A percentile compares a stretch with the other conserved stretches of the same genome.
phyloP scores from a whole-genome alignment of 2,797 vertebrate species.

The Manis javanica region DNA sequence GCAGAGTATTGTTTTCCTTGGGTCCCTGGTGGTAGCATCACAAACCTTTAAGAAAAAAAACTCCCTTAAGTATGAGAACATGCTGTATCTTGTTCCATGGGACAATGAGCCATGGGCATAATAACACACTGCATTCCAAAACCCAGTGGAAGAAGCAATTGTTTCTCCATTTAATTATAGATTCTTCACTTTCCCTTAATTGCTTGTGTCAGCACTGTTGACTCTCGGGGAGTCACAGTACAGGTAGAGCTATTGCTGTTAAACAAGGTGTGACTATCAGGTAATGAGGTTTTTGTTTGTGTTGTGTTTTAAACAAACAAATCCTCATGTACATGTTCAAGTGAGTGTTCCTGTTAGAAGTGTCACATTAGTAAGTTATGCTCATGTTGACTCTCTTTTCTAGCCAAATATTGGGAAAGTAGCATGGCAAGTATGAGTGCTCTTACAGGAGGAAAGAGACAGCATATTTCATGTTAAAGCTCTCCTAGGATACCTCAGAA shows the following conservation, averaged over 20 bases:
- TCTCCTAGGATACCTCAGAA: background rate
- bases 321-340: background rate
- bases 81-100: slow-evolving; percentile 68
- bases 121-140: slow-evolving; percentile 66
- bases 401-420: slow-evolving; percentile 46
- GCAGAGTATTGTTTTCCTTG: background rate
- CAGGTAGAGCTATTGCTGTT: slow-evolving; percentile 26
- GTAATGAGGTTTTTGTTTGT: slow-evolving; percentile 57
- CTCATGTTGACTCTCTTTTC: background rate
- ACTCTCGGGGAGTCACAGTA: background rate
- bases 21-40: background rate
- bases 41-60: slow-evolving; percentile 61
- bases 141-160: slow-evolving; percentile 72
- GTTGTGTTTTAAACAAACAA: slow-evolving; percentile 4
- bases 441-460: background rate
- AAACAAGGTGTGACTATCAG: slow-evolving; percentile 30
- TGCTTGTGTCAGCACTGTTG: slow-evolving; percentile 60
- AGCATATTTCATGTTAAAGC: background rate
- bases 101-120: slow-evolving; percentile 61
- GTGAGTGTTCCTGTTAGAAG: background rate
- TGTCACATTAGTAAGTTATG: background rate
- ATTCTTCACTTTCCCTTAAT: slow-evolving; percentile 78
- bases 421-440: background rate
- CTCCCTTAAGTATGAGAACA: background rate
- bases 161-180: slow-evolving; percentile 80